Conservation (phyloP, 2,888 invertebrate genomes). For the Melanophora roralis region DNA sequence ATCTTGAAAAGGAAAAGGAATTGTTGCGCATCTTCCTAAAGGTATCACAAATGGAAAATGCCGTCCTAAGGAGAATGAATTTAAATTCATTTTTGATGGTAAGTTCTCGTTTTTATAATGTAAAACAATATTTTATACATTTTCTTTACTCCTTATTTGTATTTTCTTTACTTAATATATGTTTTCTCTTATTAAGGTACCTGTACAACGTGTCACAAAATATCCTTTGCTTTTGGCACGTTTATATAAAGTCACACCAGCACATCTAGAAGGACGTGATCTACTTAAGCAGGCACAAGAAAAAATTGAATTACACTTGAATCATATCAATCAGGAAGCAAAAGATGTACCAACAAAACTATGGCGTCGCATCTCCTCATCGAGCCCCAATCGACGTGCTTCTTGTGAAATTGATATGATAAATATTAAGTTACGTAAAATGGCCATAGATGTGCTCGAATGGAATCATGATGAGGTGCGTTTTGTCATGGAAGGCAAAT, state of each 20-base stretch:
- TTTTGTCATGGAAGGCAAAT: slow-evolving; percentile 92
- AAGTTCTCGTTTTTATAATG: no score
- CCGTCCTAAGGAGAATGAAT: slow-evolving; percentile 94
- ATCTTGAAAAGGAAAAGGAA: slow-evolving; percentile 96
- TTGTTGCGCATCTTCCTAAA: slow-evolving; percentile 94
- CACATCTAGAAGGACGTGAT: slow-evolving; percentile 89
- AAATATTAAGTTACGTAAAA: slow-evolving; percentile 92
- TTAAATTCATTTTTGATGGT: slow-evolving; percentile 98
- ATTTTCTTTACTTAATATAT: background rate
- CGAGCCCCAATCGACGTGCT: slow-evolving; percentile 82
- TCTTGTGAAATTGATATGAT: slow-evolving; percentile 92
- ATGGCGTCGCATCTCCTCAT: slow-evolving; percentile 91
- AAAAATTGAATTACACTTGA: slow-evolving; percentile 94
- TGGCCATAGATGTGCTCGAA: slow-evolving; percentile 94
- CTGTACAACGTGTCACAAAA: slow-evolving; percentile 97
- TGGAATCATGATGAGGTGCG: slow-evolving; percentile 96
- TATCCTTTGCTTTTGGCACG: slow-evolving; percentile 95
- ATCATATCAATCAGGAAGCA: slow-evolving; percentile 95
- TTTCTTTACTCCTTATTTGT: background rate
- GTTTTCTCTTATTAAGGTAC: slow-evolving; percentile 81
- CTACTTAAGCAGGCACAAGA: slow-evolving; percentile 91
- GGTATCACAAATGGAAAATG: slow-evolving; percentile 98
- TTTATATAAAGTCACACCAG: slow-evolving; percentile 92
- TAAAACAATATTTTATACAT: no score
- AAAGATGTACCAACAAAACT: slow-evolving; percentile 93